phyloP scores from a whole-genome alignment of 2,888 invertebrate species.

The Brachyopa scutellaris region DNA sequence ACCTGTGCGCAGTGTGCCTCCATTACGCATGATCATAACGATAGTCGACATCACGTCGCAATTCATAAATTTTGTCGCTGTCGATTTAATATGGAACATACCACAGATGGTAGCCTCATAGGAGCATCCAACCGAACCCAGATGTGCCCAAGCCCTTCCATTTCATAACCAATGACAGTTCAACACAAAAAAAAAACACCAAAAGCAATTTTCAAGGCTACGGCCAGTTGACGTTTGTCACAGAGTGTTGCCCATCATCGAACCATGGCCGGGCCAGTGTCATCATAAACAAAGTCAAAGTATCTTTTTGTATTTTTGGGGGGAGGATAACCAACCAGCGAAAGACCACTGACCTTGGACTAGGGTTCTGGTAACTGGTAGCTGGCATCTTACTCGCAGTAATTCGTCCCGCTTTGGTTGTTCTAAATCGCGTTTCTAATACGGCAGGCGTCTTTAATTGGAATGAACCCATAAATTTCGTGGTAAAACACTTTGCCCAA shows the following conservation, averaged over 20 bases:
- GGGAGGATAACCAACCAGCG: too few relatives aligned
- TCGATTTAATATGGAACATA: slow-evolving; percentile 56
- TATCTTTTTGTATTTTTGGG: neutral
- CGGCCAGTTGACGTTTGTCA: slow-evolving; percentile 57
- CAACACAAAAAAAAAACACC: neutral
- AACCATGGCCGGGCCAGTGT: slow-evolving; percentile 50
- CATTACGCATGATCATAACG: slow-evolving; percentile 63
- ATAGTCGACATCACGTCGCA: slow-evolving; percentile 60
- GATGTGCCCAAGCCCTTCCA: slow-evolving; percentile 35
- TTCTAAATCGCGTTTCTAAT: slow-evolving; percentile 11
- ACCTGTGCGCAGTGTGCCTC: slow-evolving; percentile 50
- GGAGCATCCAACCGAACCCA: slow-evolving; percentile 45
- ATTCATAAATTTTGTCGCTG: slow-evolving; percentile 69
- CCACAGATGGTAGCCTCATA: neutral
- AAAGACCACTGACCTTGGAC: slow-evolving; percentile 67
- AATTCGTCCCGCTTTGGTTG: slow-evolving; percentile 44
- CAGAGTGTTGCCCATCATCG: slow-evolving; percentile 47
- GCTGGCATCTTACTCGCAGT: too few relatives aligned
- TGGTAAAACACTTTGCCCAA: neutral
- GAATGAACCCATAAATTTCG: slow-evolving; percentile 43
- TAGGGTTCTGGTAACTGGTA: slow-evolving; percentile 46
- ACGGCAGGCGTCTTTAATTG: slow-evolving; percentile 46
- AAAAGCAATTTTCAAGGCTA: slow-evolving; percentile 53
- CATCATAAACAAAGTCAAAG: slow-evolving; percentile 40
- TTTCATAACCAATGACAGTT: slow-evolving; percentile 24